Base-by-base conservation (phyloP, 2,888 invertebrate species). In the Agriopis leucophaearia region DNA sequence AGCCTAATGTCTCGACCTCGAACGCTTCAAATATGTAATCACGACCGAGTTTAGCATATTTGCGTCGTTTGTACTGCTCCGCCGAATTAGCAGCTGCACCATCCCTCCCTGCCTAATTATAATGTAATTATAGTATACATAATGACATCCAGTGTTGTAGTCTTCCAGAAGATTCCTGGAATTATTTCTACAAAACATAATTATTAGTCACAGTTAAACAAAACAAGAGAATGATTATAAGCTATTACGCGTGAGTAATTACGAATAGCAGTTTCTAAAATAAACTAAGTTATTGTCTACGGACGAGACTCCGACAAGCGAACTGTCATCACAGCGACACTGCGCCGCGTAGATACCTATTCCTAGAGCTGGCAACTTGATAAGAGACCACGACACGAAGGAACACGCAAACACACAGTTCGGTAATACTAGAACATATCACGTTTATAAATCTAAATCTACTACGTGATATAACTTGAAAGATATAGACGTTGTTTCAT, bases 391-490 rank as follows among this genome's bases (percentile, higher is more conserved):
- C 15, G 15, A 38, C 16, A 38, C 51, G 8, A 52, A 38, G 3
- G 52, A 38, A 38, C 35, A 15, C 9, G 36, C 38, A 38, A 9
- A 52, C 38, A 52, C 36, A 36, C 36, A 36, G 8, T n/a, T n/a
- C 13, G 27, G 27, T 27, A 27, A 27, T 5, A 52, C 36, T 52
- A 36, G 36, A 15, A 52, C 9, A 52, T 38, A 15, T 38, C n/a
- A 36, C 52, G n/a, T 38, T 38, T 38, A 38, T 52, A 15, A 52
- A 52, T 48, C 50, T 40, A 40, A 50, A 50, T 59, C 58, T n/a
- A 18, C 50, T n/a, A 40, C 59, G 18, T 50, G 27, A 40, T 48
- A 36, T 4, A 52, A 52, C 36, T 36, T 8, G 5, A 52, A 45
- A 3, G 8, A 45, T 45, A n/a, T 44, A 2, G n/a, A 12, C 10